Base-by-base conservation (phyloP, 2,888 invertebrate species). In the Coecobrya sp. region DNA sequence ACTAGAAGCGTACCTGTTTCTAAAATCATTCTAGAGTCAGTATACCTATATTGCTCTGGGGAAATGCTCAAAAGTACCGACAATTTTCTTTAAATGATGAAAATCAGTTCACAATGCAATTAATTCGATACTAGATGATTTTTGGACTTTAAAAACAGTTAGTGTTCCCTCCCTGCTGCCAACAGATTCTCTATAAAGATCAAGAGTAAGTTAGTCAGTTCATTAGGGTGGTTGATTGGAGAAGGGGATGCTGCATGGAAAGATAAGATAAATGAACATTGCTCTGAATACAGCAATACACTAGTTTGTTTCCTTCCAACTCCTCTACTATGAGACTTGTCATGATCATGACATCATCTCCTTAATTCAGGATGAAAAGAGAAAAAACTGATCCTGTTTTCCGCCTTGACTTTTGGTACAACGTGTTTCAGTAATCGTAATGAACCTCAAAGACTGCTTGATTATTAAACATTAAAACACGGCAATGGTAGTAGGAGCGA, bases 181-280 rank as follows among this genome's bases (percentile, higher is more conserved):
- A 88, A 45, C 49, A n/a, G 25, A n/a, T 73, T 70, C n/a, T 70
- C 25, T 59, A 11, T 49, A 68, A 49, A 45, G 13, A 65, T 45
- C 25, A 85, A 45, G 49, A 25, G 11, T 70, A 36, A 22, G 19
- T 89, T 84, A 81, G n/a, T 22, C 68, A 81, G 81, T 86, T 91
- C 91, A 86, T 91, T 91, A 91, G 70, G 59, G 62, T 45, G 73
- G 55, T 84, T 92, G 88, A 92, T 92, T 92, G 92, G 27, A 55
- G 92, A 19, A 55, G 81, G 19, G 92, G 73, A 89, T 89, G 89
- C 59, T 45, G 10, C 19, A 25, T 7, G 30, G 68, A 0, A 85
- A 89, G 92, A 92, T 92, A 92, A 92, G 89, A 88, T 27, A 86
- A 91, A 81, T 81, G 86, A 86, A 81, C 86, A 91, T 62, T 85